A percentile compares a stretch with the other conserved stretches of the same genome.
These are phyloP conservation scores for Pipistrellus nathusii DNA, from an alignment of 2,797 vertebrate species.

Conservation along the genomic window DNA sequence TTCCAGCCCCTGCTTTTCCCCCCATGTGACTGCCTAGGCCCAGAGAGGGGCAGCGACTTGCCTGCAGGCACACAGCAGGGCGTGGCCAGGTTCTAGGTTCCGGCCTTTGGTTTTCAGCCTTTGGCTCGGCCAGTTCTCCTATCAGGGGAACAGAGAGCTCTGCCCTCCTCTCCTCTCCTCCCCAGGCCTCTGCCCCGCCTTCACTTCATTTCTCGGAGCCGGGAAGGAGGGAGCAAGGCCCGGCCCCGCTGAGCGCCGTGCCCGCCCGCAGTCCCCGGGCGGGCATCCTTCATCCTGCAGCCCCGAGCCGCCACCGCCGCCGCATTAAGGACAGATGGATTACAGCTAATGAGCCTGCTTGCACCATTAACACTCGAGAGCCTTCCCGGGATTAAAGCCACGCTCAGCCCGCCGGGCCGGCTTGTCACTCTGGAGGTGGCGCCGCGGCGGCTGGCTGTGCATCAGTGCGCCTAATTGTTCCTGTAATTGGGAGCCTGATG, in stretches of 20 bases:
- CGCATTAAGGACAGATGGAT: constrained; percentile 83
- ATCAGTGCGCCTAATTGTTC: constrained; percentile 78
- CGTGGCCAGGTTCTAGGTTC: not conserved
- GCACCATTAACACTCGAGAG: constrained; percentile 81
- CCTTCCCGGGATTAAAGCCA: constrained; percentile 80
- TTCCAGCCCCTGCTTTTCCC: not conserved
- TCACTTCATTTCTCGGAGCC: not conserved
- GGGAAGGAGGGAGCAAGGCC: not conserved
- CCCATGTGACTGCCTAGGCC: not conserved
- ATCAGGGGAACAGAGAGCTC: not conserved
- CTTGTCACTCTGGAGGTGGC: constrained; percentile 73
- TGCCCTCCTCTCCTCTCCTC: not conserved
- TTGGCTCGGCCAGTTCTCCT: not conserved
- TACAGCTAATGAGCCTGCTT: constrained; percentile 84
- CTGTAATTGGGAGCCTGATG: constrained; percentile 78
- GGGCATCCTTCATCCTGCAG: constrained; percentile 58
- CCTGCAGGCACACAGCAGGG: not conserved
- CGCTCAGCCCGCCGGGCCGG: constrained; percentile 68
- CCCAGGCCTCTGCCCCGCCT: not conserved
- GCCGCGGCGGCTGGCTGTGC: constrained; percentile 62
- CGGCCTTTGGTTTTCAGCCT: not conserved
- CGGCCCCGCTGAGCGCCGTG: not conserved
- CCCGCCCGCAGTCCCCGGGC: constrained; percentile 32
- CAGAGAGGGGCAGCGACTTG: not conserved
- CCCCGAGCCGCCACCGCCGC: not conserved